Evolutionary conservation across 1,140 invertebrate species (phyloP), one percentile per base, ranked within the genome.

Genomic region (Zaprionus vittiger): DNA sequence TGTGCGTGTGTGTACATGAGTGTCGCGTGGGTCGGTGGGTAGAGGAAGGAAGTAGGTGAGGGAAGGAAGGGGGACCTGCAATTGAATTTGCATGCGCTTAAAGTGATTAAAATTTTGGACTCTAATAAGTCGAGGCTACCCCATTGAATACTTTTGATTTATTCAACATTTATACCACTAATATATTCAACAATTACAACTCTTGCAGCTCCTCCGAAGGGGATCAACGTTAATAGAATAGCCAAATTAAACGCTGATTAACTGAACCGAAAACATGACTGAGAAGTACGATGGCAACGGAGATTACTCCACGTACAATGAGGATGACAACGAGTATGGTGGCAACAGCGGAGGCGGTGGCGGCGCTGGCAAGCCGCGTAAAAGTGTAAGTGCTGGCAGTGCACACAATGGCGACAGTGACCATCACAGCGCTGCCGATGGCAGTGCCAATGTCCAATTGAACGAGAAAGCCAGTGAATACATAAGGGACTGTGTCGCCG

Each of bases 401-500:
- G 73, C 91, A 47, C 92, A 92, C 41, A 92, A 92, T 47, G 91
- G 91, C 47, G 91, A 92, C 63, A 84, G 71, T 41, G 94, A 95
- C 90, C 93, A 93, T 85, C 94, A 94, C 64, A 93, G 92, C 59
- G 82, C 69, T 20, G 60, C 61, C 52, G 89, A 76, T 17, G 76
- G 67, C 37, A 82, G 52, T 15, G 64, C 52, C 49, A 86, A 55
- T 68, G 47, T 93, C 90, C 91, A 91, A 84, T 73, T 94, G 60
- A 94, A 94, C 83, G 95, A 96, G 78, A 97, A 96, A 93, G 95
- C 95, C 81, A 95, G 94, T 49, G 96, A 97, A 93, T 97, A 97
- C 81, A 95, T 97, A 77, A 93, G 95, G 9, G 96, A 97, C 80
- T 93, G 97, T 17, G 91, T 97, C 47, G 95, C 95, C 52, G 96